Evolutionary conservation across 2,888 invertebrate genomes (phyloP).

Genomic region (Spisula solida): DNA sequence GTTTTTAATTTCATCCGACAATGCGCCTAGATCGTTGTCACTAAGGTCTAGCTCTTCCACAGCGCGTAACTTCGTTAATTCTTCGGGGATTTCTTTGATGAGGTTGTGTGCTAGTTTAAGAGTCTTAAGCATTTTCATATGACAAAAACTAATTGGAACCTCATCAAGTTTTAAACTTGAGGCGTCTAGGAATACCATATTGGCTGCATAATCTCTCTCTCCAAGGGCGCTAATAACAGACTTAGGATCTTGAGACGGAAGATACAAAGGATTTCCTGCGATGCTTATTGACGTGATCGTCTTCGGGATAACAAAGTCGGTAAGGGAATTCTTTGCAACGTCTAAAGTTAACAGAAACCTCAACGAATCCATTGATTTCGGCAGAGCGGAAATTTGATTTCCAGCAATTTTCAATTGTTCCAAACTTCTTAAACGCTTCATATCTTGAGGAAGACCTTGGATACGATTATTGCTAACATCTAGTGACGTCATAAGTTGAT

Average conservation of each 20-base stretch:
- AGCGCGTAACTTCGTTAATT: slow-evolving; percentile 79
- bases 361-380: slow-evolving; percentile 81
- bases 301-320: slow-evolving; percentile 81
- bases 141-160: slow-evolving; percentile 78
- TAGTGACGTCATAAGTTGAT: slow-evolving; percentile 80
- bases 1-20: slow-evolving; percentile 75
- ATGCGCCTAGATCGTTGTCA: slow-evolving; percentile 76
- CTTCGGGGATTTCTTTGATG: slow-evolving; percentile 79
- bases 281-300: slow-evolving; percentile 78
- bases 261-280: slow-evolving; percentile 81
- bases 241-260: slow-evolving; percentile 77
- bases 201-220: slow-evolving; percentile 79
- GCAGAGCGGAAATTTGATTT: slow-evolving; percentile 81
- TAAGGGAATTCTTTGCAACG: slow-evolving; percentile 81
- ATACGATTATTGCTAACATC: slow-evolving; percentile 80
- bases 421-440: slow-evolving; percentile 78
- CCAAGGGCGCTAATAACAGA: slow-evolving; percentile 79
- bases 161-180: slow-evolving; percentile 81
- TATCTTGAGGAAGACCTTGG: slow-evolving; percentile 78
- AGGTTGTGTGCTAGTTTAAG: slow-evolving; percentile 82
- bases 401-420: slow-evolving; percentile 75
- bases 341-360: slow-evolving; percentile 81
- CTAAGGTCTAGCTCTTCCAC: slow-evolving; percentile 81
- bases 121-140: slow-evolving; percentile 78
- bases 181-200: slow-evolving; percentile 79